These are phyloP conservation scores for Microcaecilia unicolor DNA, from an alignment of 2,797 vertebrate species.

Conservation along the genomic window DNA sequence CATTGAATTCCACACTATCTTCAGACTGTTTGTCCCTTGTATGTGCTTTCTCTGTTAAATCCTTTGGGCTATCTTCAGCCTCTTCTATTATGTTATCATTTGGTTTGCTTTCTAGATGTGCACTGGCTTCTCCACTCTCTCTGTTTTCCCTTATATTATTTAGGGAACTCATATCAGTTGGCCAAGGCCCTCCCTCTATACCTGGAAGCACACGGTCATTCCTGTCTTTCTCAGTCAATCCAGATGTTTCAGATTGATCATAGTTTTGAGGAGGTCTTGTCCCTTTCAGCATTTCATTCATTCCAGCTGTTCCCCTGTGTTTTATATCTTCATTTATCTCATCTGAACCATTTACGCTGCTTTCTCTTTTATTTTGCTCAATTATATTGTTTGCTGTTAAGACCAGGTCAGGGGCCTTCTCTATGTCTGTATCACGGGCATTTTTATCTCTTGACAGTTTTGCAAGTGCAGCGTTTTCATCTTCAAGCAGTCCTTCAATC, in stretches of 20 bases:
- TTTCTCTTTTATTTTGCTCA: not conserved
- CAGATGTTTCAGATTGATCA: not conserved
- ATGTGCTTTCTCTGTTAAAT: not conserved
- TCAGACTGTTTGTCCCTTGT: not conserved
- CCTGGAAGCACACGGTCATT: not conserved
- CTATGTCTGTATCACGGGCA: not conserved
- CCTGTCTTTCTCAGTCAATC: not conserved
- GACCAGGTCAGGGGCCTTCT: slow-evolving; percentile 8
- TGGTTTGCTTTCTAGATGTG: not conserved
- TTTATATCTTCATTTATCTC: fast-evolving
- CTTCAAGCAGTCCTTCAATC: slow-evolving; percentile 70
- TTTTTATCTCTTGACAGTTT: slow-evolving; percentile 16
- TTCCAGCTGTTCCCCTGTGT: not conserved
- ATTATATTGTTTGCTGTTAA: not conserved
- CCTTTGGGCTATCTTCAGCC: not conserved
- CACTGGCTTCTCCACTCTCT: no score
- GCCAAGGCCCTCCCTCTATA: slow-evolving; percentile 4
- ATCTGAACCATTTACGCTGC: not conserved
- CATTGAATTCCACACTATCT: not conserved
- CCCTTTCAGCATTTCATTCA: not conserved
- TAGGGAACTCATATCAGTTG: not conserved
- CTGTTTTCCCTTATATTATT: not conserved
- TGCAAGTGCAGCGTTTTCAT: slow-evolving; percentile 78
- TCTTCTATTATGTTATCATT: slow-evolving; percentile 2
- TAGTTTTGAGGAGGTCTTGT: not conserved